Percentiles rank a stretch among this genome's conserved stretches.
Conservation (phyloP, 2,888 invertebrate species). For the Drosophila stalkeri region DNA sequence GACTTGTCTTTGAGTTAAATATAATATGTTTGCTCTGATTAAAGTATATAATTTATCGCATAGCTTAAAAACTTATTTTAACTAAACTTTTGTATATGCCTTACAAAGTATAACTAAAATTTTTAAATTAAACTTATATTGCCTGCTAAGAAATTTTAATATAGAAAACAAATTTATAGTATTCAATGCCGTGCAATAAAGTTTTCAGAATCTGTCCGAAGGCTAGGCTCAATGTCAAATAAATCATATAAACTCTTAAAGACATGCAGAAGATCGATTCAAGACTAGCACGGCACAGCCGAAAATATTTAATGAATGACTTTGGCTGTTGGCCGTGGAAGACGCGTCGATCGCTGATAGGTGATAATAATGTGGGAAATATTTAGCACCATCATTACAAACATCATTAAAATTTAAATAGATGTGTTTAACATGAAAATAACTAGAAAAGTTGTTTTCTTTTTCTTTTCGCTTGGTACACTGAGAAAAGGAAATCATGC, state of each 20-base stretch:
- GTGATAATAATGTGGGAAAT: conserved; percentile 84
- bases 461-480: conserved; percentile 19
- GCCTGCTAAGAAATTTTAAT: neutral
- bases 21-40: too few species aligned
- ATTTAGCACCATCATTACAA: conserved; percentile 83
- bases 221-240: conserved; percentile 39
- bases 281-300: neutral
- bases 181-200: neutral
- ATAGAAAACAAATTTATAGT: neutral
- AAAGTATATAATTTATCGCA: too few species aligned
- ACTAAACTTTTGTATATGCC: too few species aligned
- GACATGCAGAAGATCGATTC: neutral
- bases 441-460: conserved; percentile 21
- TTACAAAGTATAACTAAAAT: neutral
- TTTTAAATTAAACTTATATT: neutral
- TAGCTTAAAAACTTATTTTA: too few species aligned
- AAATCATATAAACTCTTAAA: neutral
- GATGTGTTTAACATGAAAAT: conserved; percentile 76
- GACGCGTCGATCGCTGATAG: conserved; percentile 38
- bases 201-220: conserved; percentile 11
- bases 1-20: too few species aligned
- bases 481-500: conserved; percentile 67
- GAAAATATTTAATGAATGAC: conserved; percentile 46
- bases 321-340: neutral
- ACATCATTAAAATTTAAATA: conserved; percentile 81